Evolutionary conservation across 2,113 vertebrate species (phyloP), one percentile per base, ranked within the genome.

Genomic region (Thunnus thynnus): DNA sequence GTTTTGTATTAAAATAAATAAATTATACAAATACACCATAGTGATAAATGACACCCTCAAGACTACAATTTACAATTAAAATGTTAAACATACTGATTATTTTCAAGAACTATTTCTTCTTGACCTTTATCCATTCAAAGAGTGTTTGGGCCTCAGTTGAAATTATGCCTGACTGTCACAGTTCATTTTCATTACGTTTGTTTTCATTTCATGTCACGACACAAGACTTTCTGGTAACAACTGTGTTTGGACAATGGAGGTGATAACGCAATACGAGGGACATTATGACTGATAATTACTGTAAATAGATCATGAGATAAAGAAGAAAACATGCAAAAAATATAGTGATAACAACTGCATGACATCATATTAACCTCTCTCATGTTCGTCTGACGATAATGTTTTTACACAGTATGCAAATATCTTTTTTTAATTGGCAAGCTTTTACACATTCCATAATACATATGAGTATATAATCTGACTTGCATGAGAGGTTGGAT

Each of bases 1-100:
- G 89, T 94, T 95, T 93, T 91, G 84, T 84, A 73, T 91, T 80
- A 88, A 92, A 94, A 93, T 88, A 89, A 92, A 91, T 86, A 88
- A 93, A 91, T 72, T 88, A 94, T 78, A 92, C 80, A 88, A 90
- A 87, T 83, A 88, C 72, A 89, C 78, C 80, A 84, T 86, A 91
- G 94, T 93, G 89, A 78, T 90, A 96, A 95, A 96, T 96, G 91
- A 95, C 88, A 92, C 96, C 96, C 96, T 95, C 94, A 93, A 97
- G 96, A 95, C 94, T 93, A 80, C 91, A 93, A 92, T 96, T 97
- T 96, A 94, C 94, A 96, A 95, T 96, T 96, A 96, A 96, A 96
- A 96, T 96, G 96, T 95, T 95, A 95, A 96, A 94, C 93, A 66
- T 89, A 90, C 91, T 95, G 95, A 96, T 96, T 95, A 93, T 95